These are phyloP conservation scores for Heterotis niloticus DNA, from an alignment of 2,113 vertebrate species.

Conservation along the genomic window DNA sequence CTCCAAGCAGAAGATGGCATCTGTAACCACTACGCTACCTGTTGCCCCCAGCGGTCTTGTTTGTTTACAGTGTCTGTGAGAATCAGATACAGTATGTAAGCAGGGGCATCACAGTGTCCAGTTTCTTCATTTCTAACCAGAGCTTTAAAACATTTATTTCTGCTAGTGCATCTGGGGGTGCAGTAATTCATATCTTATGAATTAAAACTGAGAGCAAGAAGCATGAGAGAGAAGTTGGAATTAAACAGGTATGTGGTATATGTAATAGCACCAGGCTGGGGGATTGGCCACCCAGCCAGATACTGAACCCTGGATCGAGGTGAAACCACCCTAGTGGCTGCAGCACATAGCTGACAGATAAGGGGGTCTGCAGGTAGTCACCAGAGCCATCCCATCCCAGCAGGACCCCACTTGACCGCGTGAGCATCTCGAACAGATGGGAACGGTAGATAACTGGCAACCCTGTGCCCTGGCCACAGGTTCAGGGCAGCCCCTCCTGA, in stretches of 20 bases:
- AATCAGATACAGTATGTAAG: too few species aligned
- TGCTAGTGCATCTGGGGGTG: too few species aligned
- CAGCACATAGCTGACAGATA: conserved; percentile 11
- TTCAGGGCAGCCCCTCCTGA: neutral
- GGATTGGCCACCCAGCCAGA: neutral
- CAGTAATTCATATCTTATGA: too few species aligned
- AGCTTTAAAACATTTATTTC: too few species aligned
- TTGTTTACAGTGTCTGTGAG: neutral
- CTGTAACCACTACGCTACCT: too few species aligned
- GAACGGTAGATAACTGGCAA: conserved; percentile 19
- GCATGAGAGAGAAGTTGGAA: too few species aligned
- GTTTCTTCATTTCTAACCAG: too few species aligned
- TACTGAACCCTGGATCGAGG: neutral
- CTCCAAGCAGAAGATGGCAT: too few species aligned
- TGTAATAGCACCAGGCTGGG: neutral
- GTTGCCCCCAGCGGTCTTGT: neutral
- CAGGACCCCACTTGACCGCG: neutral
- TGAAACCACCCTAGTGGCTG: neutral
- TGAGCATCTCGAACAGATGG: neutral
- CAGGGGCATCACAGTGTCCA: too few species aligned
- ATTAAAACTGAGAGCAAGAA: too few species aligned
- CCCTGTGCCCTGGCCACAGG: conserved; percentile 5
- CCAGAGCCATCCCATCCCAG: neutral
- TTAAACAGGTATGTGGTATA: neutral
- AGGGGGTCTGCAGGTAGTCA: conserved; percentile 28